These are phyloP conservation scores for Indri indri DNA, from an alignment of 2,113 vertebrate genomes.

Conservation along the genomic window DNA sequence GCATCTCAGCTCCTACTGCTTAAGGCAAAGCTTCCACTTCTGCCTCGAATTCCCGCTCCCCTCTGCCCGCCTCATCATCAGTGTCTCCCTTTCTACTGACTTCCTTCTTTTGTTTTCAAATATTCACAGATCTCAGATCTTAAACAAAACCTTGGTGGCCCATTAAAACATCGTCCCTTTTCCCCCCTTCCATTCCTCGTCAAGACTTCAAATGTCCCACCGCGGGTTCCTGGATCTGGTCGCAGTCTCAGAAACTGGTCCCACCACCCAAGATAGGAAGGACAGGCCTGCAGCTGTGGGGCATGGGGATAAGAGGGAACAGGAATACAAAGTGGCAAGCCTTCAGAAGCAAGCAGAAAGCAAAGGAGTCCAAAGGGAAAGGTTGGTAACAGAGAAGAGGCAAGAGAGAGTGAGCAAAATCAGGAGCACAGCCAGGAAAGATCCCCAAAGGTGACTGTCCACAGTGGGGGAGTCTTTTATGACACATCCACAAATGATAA, in stretches of 20 bases:
- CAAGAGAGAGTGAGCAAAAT: not conserved
- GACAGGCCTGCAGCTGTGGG: not conserved
- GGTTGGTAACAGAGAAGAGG: not conserved
- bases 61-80: not conserved
- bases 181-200: not conserved
- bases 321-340: not conserved
- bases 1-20: not conserved
- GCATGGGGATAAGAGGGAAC: not conserved
- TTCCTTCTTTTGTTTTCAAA: not conserved
- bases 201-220: not conserved
- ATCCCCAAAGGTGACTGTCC: not conserved
- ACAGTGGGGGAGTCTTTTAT: not conserved
- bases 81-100: not conserved
- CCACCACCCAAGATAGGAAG: not conserved
- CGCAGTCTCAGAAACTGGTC: not conserved
- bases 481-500: not conserved
- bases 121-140: not conserved
- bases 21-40: not conserved
- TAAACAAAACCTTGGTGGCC: not conserved
- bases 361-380: not conserved
- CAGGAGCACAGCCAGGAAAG: not conserved
- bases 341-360: not conserved
- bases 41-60: not conserved
- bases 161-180: not conserved
- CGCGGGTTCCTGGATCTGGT: not conserved